These are phyloP conservation scores for Gambusia holbrooki DNA, from an alignment of 2,113 vertebrate genomes.

Conservation along the genomic window DNA sequence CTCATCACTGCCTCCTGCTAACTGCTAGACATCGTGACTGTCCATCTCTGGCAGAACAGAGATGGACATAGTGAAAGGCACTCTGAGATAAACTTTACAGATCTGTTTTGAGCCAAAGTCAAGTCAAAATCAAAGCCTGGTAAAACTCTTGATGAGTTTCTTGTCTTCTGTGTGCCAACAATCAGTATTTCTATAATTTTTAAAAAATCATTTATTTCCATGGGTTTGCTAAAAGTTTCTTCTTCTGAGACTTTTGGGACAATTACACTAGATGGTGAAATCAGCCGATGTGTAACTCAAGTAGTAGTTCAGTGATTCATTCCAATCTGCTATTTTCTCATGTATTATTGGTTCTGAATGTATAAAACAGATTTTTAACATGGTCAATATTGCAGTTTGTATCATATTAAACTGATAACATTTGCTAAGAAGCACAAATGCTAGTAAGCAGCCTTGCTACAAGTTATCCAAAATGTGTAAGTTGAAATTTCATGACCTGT, in stretches of 20 bases:
- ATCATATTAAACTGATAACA: no score
- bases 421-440: no score
- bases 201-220: no score
- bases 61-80: slow-evolving; percentile 6
- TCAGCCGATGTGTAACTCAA: background rate
- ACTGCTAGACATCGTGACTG: slow-evolving; percentile 60
- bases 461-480: no score
- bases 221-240: no score
- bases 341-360: background rate
- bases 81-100: slow-evolving; percentile 28
- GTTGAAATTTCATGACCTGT: no score
- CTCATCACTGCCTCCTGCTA: slow-evolving; percentile 57
- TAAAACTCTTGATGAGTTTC: background rate
- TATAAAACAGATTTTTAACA: background rate
- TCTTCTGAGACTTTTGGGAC: background rate
- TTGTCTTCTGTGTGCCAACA: background rate
- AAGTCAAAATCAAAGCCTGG: no score
- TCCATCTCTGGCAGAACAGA: slow-evolving; percentile 43
- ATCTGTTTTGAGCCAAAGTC: slow-evolving; percentile 4
- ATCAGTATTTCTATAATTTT: background rate
- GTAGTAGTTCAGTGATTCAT: background rate
- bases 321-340: background rate
- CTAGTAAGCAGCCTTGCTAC: no score
- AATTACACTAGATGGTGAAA: background rate
- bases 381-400: no score